Conservation (phyloP, 2,113 vertebrate genomes). For the Stercorarius parasiticus region DNA sequence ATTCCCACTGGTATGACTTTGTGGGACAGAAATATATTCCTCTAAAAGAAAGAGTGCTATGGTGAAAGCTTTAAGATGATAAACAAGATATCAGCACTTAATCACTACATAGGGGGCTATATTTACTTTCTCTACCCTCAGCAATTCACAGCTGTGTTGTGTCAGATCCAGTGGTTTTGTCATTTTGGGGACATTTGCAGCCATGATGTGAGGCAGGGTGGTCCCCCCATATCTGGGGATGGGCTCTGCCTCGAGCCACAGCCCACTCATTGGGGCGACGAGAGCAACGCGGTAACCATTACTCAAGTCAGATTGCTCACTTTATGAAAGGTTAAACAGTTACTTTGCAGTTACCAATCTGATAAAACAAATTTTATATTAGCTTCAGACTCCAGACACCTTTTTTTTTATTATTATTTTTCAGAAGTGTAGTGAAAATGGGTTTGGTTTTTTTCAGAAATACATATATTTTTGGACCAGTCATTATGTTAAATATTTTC, state of each 20-base stretch:
- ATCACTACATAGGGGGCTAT: not conserved
- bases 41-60: not conserved
- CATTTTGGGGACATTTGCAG: not conserved
- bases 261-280: rapidly evolving
- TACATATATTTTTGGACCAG: not conserved
- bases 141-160: not conserved
- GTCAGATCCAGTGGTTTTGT: not conserved
- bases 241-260: not conserved
- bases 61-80: not conserved
- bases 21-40: not conserved
- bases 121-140: not conserved
- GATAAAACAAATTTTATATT: not conserved
- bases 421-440: not conserved
- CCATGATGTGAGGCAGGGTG: not conserved
- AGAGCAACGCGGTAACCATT: rapidly evolving
- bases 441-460: not conserved
- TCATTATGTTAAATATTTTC: slow-evolving; percentile 14
- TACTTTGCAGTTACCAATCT: not conserved
- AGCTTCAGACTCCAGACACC: not conserved
- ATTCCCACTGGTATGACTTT: not conserved
- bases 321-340: not conserved
- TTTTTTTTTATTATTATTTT: not conserved
- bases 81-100: not conserved
- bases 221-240: rapidly evolving
- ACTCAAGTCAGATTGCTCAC: not conserved